Evolutionary conservation across 1,140 invertebrate genomes (phyloP), one percentile per base, ranked within the genome.

Genomic region (Drosophila equinoxialis): DNA sequence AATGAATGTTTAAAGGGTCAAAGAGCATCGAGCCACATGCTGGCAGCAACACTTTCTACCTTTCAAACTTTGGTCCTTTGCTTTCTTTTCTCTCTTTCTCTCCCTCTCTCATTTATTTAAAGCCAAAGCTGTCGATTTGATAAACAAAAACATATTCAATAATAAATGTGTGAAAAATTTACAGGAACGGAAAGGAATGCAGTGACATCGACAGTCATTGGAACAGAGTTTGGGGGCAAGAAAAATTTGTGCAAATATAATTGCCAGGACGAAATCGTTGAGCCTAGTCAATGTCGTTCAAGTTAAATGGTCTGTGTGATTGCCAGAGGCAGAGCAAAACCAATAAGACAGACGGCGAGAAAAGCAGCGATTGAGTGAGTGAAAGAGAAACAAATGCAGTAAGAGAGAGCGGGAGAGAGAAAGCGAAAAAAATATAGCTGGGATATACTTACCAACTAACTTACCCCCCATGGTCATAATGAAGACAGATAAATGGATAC

Each of bases 251-350:
- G 59, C 51, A 42, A 75, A 75, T 58, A 74, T 68, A 75, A 75
- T 75, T 75, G 71, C 65, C 41, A 62, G 41, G 39, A 23, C 37
- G 54, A 74, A 74, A 55, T 51, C 45, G 37, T 51, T 59, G 37
- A 62, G 71, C 71, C 74, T 75, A 74, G 58, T 62, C 65, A 60
- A 74, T 76, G 74, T 76, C 74, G 74, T 76, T 76, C 37, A 69
- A 77, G 79, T 77, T 81, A 77, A 81, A 81, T 81, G 79, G 79
- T 65, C 79, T 68, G 66, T 81, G 37, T 81, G 74, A 81, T 81
- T 77, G 79, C 39, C 39, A 20, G 66, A 37, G 68, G 55, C 57
- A 51, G 8, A 48, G 17, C 20, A 51, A 51, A 51, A 51, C 45
- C 45, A 51, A 23, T 51, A 51, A 51, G 45, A 51, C 20, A 6